Base-by-base conservation (phyloP, 2,113 vertebrate genomes). In the Carlito syrichta region DNA sequence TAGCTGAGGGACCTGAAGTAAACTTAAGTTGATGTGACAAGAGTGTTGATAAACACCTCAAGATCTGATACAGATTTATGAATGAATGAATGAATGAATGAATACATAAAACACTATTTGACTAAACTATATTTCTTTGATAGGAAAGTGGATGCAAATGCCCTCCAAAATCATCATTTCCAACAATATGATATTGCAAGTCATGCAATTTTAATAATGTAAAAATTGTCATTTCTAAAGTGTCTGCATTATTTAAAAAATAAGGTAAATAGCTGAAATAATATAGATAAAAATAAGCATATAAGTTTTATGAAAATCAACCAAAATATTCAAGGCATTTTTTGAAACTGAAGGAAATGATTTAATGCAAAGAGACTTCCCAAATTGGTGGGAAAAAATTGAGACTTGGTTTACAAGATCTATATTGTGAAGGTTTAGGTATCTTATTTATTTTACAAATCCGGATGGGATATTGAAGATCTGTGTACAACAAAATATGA, bases 1-100 rank as follows among this genome's bases (percentile, higher is more conserved):
- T 74, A 89, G 52, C 52, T 54, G 58, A 94, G 54, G 87, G 52
- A 96, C 73, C 56, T 76, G 6, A 73, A 81, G 87, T 89, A 96
- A 97, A 79, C 69, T 97, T 95, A 95, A 89, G 82, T 90, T 86
- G 90, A 79, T 96, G 68, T 96, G 69, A 89, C 85, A 94, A 93
- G 91, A 87, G 81, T 74, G 45, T 92, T 86, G 58, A 95, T 89
- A 95, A 97, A 81, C 52, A 90, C 77, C 73, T 96, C 50, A 69
- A 84, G 60, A 30, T 91, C 52, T 78, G 25, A 82, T 45, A 54
- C 25, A 92, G 54, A 20, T 63, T 40, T 83, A 60, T 32, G 43
- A 74, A 69, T 40, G 52, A 74, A 86, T 45, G n/a, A n/a, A n/a
- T n/a, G n/a, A n/a, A n/a, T n/a, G n/a, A n/a, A n/a, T n/a, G n/a